Percentiles rank a stretch among this genome's conserved stretches.
Conservation (phyloP, 2,113 vertebrate genomes). For the Oryzias curvinotus region DNA sequence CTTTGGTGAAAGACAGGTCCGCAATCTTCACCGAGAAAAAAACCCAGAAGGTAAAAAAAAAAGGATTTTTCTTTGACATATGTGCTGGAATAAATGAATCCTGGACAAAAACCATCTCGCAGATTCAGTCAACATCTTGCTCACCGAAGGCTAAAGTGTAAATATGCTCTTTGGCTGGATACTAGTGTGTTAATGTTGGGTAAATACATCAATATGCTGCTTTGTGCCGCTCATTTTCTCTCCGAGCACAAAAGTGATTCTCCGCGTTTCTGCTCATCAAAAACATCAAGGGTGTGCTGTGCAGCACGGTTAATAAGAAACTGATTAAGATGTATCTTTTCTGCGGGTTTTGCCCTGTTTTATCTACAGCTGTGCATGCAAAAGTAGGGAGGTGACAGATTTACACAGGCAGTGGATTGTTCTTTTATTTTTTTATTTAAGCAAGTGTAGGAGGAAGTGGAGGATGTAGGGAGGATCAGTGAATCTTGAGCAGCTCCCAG, state of each 20-base stretch:
- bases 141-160: background rate
- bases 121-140: conserved; percentile 10
- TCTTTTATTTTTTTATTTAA: background rate
- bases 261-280: conserved; percentile 16
- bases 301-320: conserved; percentile 34
- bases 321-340: conserved; percentile 41
- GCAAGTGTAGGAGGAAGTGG: background rate
- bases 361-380: conserved; percentile 42
- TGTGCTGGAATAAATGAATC: background rate
- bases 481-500: conserved; percentile 71
- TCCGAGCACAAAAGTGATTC: conserved; percentile 6
- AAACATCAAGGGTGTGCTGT: background rate
- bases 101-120: background rate
- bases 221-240: conserved; percentile 10
- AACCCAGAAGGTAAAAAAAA: conserved; percentile 5
- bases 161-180: conserved; percentile 7
- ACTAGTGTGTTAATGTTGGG: conserved; percentile 3
- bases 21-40: conserved; percentile 4
- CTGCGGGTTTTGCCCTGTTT: conserved; percentile 41
- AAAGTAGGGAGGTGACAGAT: conserved; percentile 38
- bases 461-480: conserved; percentile 10
- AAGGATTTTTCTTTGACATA: conserved; percentile 4
- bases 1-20: conserved; percentile 19
- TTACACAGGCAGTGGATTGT: conserved; percentile 18
- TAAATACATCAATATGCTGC: conserved; percentile 17